Evolutionary conservation across 2,888 invertebrate species (phyloP).

Genomic region (Spialia ferax): DNA sequence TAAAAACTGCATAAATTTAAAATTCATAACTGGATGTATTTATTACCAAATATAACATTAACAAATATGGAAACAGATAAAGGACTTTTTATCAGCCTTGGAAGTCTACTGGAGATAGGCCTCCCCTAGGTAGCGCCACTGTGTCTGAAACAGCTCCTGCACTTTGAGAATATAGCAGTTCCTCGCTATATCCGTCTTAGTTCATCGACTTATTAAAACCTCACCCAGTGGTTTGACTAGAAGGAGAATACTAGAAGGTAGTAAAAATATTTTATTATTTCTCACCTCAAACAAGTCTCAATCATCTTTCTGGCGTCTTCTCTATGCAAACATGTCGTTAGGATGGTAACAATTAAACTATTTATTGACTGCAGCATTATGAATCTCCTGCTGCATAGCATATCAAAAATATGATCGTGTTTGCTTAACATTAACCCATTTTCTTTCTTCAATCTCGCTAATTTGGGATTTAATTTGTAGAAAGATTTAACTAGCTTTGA

Average conservation of each 20-base stretch:
- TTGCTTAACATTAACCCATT: slow-evolving; percentile 74
- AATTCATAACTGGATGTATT: neutral
- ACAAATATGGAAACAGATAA: no score
- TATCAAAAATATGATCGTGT: slow-evolving; percentile 82
- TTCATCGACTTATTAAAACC: no score
- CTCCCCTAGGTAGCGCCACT: no score
- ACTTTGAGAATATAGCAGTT: no score
- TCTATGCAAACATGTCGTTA: slow-evolving; percentile 83
- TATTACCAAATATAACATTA: no score
- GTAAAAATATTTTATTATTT: no score
- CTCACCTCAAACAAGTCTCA: slow-evolving; percentile 85
- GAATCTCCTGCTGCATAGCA: slow-evolving; percentile 83
- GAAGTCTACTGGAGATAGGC: no score
- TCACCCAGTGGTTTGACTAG: no score
- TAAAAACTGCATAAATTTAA: neutral
- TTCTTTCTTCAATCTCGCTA: slow-evolving; percentile 78
- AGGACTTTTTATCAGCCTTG: no score
- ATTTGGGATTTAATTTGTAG: slow-evolving; percentile 81
- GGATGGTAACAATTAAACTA: slow-evolving; percentile 82
- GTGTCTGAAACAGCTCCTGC: no score
- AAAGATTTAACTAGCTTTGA: slow-evolving; percentile 83
- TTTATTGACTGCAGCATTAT: slow-evolving; percentile 85
- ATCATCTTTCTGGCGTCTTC: slow-evolving; percentile 87
- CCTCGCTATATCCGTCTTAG: no score
- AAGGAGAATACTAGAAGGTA: neutral